phyloP scores from a whole-genome alignment of 2,888 invertebrate genomes.

The Caenorhabditis becei region DNA sequence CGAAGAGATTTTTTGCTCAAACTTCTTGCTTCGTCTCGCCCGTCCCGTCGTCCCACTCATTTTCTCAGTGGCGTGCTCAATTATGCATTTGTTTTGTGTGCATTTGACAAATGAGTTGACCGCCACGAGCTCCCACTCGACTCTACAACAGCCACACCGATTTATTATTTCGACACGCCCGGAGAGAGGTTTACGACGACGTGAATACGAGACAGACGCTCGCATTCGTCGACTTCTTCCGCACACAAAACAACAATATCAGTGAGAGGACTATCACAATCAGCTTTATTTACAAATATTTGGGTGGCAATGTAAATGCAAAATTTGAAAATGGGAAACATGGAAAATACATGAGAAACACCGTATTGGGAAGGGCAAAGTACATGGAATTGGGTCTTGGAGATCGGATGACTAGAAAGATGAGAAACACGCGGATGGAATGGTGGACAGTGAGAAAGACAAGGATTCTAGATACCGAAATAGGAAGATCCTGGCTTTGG shows the following conservation, averaged over 20 bases:
- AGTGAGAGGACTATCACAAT: not conserved
- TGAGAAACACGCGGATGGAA: slow-evolving; percentile 24
- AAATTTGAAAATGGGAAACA: not conserved
- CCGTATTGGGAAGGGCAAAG: slow-evolving; percentile 39
- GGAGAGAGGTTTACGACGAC: slow-evolving; percentile 25
- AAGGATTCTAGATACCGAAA: slow-evolving; percentile 65
- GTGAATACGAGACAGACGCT: not conserved
- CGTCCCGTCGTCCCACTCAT: slow-evolving; percentile 9
- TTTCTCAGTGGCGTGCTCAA: slow-evolving; percentile 21
- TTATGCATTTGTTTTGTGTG: slow-evolving; percentile 58
- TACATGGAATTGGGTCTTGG: slow-evolving; percentile 17
- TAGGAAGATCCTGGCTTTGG: slow-evolving; percentile 68
- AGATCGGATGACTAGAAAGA: slow-evolving; percentile 49
- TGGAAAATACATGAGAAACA: slow-evolving; percentile 8
- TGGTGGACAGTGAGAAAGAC: not conserved
- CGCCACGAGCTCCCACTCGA: slow-evolving; percentile 21
- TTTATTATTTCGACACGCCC: slow-evolving; percentile 43
- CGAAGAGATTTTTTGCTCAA: not conserved
- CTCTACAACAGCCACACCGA: slow-evolving; percentile 28
- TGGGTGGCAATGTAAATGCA: not conserved
- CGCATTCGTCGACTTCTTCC: not conserved
- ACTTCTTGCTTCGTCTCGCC: slow-evolving; percentile 3
- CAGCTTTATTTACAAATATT: slow-evolving; percentile 25
- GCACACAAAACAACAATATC: not conserved
- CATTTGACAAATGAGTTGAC: slow-evolving; percentile 58